Evolutionary conservation across 1,140 invertebrate genomes (phyloP).

Genomic region (Lineus longissimus): DNA sequence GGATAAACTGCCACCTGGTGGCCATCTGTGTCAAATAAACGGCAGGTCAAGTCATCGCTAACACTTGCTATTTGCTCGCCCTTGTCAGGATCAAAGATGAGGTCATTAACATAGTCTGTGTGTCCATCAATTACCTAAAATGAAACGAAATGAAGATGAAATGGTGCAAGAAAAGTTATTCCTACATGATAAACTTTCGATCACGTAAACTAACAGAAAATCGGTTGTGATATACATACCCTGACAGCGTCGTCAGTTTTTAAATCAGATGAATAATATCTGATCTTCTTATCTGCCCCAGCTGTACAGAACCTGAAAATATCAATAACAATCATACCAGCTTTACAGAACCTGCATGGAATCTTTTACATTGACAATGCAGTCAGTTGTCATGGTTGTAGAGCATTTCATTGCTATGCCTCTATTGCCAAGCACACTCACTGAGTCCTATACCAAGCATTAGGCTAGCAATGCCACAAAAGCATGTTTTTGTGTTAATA

Average conservation of each 20-base stretch:
- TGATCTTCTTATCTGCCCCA: constrained; percentile 16
- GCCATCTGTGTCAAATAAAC: constrained; percentile 64
- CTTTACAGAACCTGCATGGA: neutral
- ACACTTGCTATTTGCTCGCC: constrained; percentile 68
- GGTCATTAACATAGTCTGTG: constrained; percentile 67
- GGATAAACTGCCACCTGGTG: constrained; percentile 56
- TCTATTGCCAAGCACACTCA: too few relatives aligned
- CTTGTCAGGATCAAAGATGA: constrained; percentile 65
- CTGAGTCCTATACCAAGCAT: too few relatives aligned
- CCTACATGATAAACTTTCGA: neutral
- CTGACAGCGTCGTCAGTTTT: constrained; percentile 14
- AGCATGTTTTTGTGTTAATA: too few relatives aligned
- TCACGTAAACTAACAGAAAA: neutral
- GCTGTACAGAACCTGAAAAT: constrained; percentile 17
- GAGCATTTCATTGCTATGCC: too few relatives aligned
- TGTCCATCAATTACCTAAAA: constrained; percentile 64
- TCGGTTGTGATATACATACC: constrained; percentile 12
- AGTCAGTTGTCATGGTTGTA: neutral
- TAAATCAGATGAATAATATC: constrained; percentile 17
- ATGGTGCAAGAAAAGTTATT: neutral
- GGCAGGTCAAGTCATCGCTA: constrained; percentile 72
- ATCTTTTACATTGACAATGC: neutral
- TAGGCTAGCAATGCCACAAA: too few relatives aligned
- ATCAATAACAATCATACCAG: neutral
- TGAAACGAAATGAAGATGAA: neutral